These are phyloP conservation scores for Caenorhabditis sinica DNA, from an alignment of 2,888 invertebrate genomes.

Conservation along the genomic window DNA sequence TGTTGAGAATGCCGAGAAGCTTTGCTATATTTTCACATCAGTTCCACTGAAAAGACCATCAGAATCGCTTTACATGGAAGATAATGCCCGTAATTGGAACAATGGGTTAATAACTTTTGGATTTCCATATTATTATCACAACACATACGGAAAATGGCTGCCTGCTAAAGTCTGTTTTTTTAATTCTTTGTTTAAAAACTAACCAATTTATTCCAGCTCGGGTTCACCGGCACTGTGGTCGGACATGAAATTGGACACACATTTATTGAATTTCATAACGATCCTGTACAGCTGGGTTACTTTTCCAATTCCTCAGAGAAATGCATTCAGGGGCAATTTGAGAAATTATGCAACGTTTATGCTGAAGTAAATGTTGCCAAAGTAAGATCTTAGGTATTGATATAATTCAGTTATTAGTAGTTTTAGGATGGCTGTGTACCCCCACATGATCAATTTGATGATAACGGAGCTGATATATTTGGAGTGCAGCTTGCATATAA, in stretches of 20 bases:
- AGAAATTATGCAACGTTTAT: conserved; percentile 4
- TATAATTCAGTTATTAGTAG: background rate
- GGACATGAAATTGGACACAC: conserved; percentile 39
- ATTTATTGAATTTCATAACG: background rate
- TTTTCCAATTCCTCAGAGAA: conserved; percentile 7
- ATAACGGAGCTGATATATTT: conserved; percentile 40
- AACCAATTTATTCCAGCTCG: conserved; percentile 19
- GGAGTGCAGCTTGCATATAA: conserved; percentile 30
- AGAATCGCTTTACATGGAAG: background rate
- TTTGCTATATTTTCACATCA: too few species aligned
- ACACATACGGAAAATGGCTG: background rate
- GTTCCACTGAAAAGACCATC: too few species aligned
- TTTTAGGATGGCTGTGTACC: too few species aligned
- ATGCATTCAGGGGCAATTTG: conserved; percentile 25
- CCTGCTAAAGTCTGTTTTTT: background rate
- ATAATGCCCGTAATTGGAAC: background rate
- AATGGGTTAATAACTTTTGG: background rate
- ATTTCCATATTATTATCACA: background rate
- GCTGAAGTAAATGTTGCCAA: background rate
- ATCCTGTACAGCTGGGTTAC: background rate
- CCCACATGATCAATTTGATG: conserved; percentile 22
- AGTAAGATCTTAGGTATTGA: background rate
- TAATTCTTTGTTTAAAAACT: background rate
- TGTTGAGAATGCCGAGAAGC: too few species aligned
- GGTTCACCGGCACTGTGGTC: background rate